These are phyloP conservation scores for Camelus dromedarius DNA, from an alignment of 2,113 vertebrate genomes.

Conservation along the genomic window DNA sequence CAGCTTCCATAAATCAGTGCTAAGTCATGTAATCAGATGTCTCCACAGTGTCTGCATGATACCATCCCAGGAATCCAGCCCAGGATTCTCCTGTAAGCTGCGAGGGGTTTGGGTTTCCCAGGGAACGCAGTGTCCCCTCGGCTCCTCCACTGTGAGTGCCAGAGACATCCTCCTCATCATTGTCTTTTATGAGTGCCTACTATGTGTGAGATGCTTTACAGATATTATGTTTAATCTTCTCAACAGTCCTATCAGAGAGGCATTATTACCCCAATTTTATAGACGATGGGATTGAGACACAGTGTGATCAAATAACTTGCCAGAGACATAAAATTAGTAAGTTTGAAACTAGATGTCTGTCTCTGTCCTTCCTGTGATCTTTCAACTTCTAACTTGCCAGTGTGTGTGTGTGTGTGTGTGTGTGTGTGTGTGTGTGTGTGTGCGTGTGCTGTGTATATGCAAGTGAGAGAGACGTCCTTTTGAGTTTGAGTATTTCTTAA, in stretches of 20 bases:
- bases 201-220: conserved; percentile 7
- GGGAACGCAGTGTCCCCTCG: neutral
- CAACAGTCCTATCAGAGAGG: neutral
- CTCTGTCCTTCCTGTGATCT: neutral
- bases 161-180: neutral
- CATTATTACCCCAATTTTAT: conserved; percentile 45
- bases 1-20: conserved; percentile 61
- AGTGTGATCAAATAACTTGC: neutral
- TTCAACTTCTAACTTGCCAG: neutral
- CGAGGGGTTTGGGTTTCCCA: neutral
- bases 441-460: neutral
- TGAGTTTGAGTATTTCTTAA: conserved; percentile 28
- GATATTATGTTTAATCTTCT: conserved; percentile 44
- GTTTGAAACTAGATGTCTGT: conserved; percentile 2
- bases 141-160: neutral
- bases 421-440: neutral
- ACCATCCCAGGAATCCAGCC: conserved; percentile 53
- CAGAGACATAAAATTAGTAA: neutral
- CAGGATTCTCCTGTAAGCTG: conserved; percentile 46
- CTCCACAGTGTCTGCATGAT: conserved; percentile 52
- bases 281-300: neutral
- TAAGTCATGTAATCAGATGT: conserved; percentile 64
- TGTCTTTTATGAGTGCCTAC: conserved; percentile 14
- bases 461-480: neutral
- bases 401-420: neutral